A percentile compares a stretch with the other conserved stretches of the same genome.
Conservation (phyloP, 1,140 invertebrate species). For the Fopius arisanus region DNA sequence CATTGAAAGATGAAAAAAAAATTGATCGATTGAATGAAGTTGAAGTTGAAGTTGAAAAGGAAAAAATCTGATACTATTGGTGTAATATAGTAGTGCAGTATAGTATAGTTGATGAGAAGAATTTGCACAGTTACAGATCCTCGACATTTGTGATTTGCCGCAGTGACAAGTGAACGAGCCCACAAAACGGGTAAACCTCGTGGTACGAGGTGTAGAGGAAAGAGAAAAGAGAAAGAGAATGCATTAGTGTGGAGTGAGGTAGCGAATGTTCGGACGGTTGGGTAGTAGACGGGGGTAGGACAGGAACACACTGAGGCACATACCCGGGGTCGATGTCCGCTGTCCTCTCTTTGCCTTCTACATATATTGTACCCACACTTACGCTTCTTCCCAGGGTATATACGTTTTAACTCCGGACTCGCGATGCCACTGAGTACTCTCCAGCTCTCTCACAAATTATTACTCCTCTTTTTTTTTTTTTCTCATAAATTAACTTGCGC, state of each 20-base stretch:
- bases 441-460: background rate
- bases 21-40: too few relatives aligned
- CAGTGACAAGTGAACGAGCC: constrained; percentile 14
- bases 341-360: constrained; percentile 34
- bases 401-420: background rate
- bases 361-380: constrained; percentile 22
- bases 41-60: too few relatives aligned
- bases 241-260: constrained; percentile 22
- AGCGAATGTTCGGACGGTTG: constrained; percentile 32
- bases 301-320: constrained; percentile 25
- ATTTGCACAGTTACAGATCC: background rate
- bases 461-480: background rate
- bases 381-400: constrained; percentile 20
- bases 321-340: constrained; percentile 36
- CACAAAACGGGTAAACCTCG: constrained; percentile 11
- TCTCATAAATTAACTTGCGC: background rate
- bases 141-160: constrained; percentile 12
- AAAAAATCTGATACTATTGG: too few relatives aligned
- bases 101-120: background rate
- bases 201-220: background rate
- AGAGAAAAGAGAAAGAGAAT: background rate
- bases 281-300: constrained; percentile 35
- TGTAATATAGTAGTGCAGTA: too few relatives aligned
- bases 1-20: too few relatives aligned
- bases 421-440: background rate